Percentiles rank a stretch among this genome's conserved stretches.
phyloP scores from a whole-genome alignment of 2,113 vertebrate genomes.

The Hemiprocne comata region DNA sequence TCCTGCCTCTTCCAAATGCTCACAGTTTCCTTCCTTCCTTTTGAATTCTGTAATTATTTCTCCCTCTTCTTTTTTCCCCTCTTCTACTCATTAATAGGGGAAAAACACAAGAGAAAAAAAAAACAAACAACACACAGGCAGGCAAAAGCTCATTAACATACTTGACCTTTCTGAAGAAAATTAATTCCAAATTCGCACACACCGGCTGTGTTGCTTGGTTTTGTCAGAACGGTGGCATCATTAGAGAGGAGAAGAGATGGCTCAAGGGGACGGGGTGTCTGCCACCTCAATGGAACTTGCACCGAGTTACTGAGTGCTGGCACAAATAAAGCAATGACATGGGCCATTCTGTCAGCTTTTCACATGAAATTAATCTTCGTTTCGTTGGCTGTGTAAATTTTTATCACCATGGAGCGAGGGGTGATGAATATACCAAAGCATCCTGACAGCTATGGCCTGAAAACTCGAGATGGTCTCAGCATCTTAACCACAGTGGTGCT shows the following conservation, averaged over 20 bases:
- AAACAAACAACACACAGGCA: background rate
- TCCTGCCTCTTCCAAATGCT: background rate
- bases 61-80: background rate
- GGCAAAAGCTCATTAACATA: conserved; percentile 76
- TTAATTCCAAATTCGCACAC: conserved; percentile 83
- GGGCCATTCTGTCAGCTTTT: conserved; percentile 80
- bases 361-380: conserved; percentile 77
- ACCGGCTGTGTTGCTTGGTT: conserved; percentile 75
- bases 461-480: conserved; percentile 65
- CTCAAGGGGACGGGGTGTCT: conserved; percentile 78
- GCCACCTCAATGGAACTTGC: conserved; percentile 76
- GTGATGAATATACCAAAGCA: conserved; percentile 68
- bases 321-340: conserved; percentile 74
- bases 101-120: background rate
- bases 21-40: background rate
- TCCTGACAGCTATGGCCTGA: conserved; percentile 72
- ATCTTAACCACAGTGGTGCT: conserved; percentile 51
- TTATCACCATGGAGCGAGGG: conserved; percentile 67
- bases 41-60: background rate
- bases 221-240: conserved; percentile 80
- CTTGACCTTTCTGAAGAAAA: conserved; percentile 80
- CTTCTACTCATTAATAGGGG: background rate
- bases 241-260: conserved; percentile 77
- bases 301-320: conserved; percentile 74
- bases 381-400: conserved; percentile 74